Evolutionary conservation across 1,140 invertebrate species (phyloP).

Genomic region (Pseudomyrmex sp.): DNA sequence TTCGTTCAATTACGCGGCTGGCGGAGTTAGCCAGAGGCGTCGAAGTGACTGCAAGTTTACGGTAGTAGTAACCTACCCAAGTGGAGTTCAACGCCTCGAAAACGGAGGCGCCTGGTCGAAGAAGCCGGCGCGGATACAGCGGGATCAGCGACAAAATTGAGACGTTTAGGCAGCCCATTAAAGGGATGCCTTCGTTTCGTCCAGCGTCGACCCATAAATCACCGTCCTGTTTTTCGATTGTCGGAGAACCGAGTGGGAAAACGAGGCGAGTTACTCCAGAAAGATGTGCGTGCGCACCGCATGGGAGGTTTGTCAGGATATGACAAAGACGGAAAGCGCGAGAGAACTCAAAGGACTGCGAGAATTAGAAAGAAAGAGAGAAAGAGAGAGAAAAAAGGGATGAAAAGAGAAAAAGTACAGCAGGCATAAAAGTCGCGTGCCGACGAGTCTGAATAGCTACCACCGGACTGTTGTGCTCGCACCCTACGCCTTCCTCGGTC

Average conservation of each 20-base stretch:
- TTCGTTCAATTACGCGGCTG: constrained; percentile 21
- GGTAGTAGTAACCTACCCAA: constrained; percentile 10
- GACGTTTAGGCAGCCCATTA: constrained; percentile 67
- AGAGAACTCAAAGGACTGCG: too few relatives aligned
- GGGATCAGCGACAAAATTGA: constrained; percentile 63
- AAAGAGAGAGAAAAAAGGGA: neutral
- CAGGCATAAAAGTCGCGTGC: constrained; percentile 68
- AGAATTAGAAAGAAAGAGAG: neutral
- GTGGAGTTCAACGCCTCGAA: constrained; percentile 15
- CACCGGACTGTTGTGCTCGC: constrained; percentile 61
- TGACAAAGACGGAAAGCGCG: constrained; percentile 43
- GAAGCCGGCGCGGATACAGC: constrained; percentile 19
- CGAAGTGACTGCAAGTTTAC: constrained; percentile 27
- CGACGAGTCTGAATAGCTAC: constrained; percentile 63
- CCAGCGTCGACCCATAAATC: constrained; percentile 67
- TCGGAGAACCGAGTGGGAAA: constrained; percentile 31
- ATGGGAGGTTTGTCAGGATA: constrained; percentile 18
- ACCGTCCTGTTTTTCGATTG: constrained; percentile 63
- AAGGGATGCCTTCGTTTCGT: constrained; percentile 47
- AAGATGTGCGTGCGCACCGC: constrained; percentile 60
- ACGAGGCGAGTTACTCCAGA: constrained; percentile 67
- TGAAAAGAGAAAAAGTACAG: neutral
- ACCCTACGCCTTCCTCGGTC: constrained; percentile 42
- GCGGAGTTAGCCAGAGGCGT: neutral
- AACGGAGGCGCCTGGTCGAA: neutral